Percentiles rank a stretch among this genome's conserved stretches.
Evolutionary conservation across 2,888 invertebrate genomes (phyloP).

Genomic region (Orthosia gracilis): DNA sequence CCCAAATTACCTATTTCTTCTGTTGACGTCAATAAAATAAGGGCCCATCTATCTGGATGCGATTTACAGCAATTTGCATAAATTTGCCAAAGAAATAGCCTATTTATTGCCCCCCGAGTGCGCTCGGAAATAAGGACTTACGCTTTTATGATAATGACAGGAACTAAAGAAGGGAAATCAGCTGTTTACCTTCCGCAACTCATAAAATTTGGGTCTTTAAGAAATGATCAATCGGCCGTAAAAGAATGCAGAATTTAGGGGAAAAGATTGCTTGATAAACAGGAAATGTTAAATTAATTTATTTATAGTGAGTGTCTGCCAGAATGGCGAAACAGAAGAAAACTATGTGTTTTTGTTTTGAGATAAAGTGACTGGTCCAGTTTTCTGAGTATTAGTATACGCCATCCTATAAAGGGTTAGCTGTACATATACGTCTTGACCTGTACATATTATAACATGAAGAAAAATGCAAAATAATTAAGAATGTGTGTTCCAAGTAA

Average conservation of each 20-base stretch:
- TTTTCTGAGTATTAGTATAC: too few species aligned
- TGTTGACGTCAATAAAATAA: constrained; percentile 55
- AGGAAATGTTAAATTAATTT: neutral
- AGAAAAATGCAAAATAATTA: too few species aligned
- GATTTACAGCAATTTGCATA: constrained; percentile 64
- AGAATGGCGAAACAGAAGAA: neutral
- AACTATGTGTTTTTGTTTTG: neutral
- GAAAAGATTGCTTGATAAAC: constrained; percentile 5
- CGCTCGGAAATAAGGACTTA: constrained; percentile 30
- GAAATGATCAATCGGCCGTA: constrained; percentile 29
- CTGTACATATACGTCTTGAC: too few species aligned
- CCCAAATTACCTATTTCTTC: constrained; percentile 53
- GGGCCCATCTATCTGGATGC: constrained; percentile 42
- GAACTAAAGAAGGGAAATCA: constrained; percentile 22
- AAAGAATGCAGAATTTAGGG: neutral
- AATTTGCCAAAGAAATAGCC: constrained; percentile 46
- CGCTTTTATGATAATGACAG: constrained; percentile 52
- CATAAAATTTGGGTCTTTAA: constrained; percentile 40
- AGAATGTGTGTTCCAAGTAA: too few species aligned
- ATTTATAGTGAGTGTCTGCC: too few species aligned
- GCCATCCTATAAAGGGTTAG: too few species aligned
- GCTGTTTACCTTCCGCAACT: constrained; percentile 35
- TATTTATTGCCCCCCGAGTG: constrained; percentile 34
- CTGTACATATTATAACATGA: too few species aligned
- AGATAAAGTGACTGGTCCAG: too few species aligned